phyloP scores from a whole-genome alignment of 2,888 invertebrate species.

The Ichneumon xanthorius region DNA sequence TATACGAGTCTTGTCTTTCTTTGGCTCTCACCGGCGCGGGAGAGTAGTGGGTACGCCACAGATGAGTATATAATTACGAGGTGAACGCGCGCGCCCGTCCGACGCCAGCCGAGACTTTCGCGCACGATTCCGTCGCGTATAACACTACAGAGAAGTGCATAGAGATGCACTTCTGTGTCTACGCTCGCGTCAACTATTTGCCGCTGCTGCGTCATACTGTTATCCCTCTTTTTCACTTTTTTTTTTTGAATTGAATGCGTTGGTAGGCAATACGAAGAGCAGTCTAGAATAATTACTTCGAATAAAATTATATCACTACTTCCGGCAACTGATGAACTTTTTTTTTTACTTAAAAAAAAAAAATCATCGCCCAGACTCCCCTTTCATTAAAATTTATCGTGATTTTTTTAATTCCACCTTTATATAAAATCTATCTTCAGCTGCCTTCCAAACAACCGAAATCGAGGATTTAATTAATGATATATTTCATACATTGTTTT shows the following conservation, averaged over 20 bases:
- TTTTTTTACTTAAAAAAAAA: not conserved
- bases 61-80: constrained; percentile 67
- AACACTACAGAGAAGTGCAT: constrained; percentile 1
- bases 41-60: constrained; percentile 42
- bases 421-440: too few relatives aligned
- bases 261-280: not conserved
- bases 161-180: constrained; percentile 28
- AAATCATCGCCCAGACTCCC: not conserved
- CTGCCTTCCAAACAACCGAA: too few relatives aligned
- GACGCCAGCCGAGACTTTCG: constrained; percentile 56
- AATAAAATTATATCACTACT: not conserved
- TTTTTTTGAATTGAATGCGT: not conserved
- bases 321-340: too few relatives aligned
- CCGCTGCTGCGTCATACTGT: constrained; percentile 9
- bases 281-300: not conserved
- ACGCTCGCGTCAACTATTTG: constrained; percentile 13
- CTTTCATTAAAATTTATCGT: not conserved
- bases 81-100: constrained; percentile 46
- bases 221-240: not conserved
- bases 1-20: constrained; percentile 23
- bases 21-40: constrained; percentile 24
- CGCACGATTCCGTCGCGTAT: constrained; percentile 28
- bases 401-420: too few relatives aligned
- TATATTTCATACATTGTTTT: too few relatives aligned
- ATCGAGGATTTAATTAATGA: too few relatives aligned